Evolutionary conservation across 2,888 invertebrate genomes (phyloP).

Genomic region (Arge pagana): DNA sequence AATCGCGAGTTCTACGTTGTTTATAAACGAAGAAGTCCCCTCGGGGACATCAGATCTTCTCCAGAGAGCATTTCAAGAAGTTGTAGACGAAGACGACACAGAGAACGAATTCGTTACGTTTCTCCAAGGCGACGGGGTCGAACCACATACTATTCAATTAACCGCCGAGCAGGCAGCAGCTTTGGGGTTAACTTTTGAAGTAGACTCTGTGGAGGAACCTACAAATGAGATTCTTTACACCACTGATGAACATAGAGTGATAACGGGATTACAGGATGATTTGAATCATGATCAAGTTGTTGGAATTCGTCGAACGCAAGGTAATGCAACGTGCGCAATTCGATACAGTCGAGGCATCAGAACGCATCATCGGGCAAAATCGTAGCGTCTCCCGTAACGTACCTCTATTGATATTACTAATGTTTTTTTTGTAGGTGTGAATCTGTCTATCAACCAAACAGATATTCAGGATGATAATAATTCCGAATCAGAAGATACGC

Average conservation of each 20-base stretch:
- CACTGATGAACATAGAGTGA: constrained; percentile 33
- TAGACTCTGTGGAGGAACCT: constrained; percentile 39
- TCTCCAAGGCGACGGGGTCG: constrained; percentile 45
- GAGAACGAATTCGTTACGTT: constrained; percentile 51
- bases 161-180: constrained; percentile 54
- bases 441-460: constrained; percentile 3
- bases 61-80: constrained; percentile 51
- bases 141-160: constrained; percentile 51
- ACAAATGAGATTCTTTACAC: constrained; percentile 33
- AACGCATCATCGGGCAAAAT: neutral
- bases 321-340: constrained; percentile 7
- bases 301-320: constrained; percentile 3
- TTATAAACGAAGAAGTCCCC: constrained; percentile 45
- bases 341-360: neutral
- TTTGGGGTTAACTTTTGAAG: constrained; percentile 52
- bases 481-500: constrained; percentile 2
- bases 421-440: constrained; percentile 6
- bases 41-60: constrained; percentile 47
- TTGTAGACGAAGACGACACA: constrained; percentile 46
- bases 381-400: neutral
- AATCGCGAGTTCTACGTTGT: constrained; percentile 42
- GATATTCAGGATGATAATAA: constrained; percentile 4
- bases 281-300: constrained; percentile 2
- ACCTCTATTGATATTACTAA: neutral
- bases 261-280: constrained; percentile 21